Base-by-base conservation (phyloP, 2,113 vertebrate genomes). In the Oryzias curvinotus region DNA sequence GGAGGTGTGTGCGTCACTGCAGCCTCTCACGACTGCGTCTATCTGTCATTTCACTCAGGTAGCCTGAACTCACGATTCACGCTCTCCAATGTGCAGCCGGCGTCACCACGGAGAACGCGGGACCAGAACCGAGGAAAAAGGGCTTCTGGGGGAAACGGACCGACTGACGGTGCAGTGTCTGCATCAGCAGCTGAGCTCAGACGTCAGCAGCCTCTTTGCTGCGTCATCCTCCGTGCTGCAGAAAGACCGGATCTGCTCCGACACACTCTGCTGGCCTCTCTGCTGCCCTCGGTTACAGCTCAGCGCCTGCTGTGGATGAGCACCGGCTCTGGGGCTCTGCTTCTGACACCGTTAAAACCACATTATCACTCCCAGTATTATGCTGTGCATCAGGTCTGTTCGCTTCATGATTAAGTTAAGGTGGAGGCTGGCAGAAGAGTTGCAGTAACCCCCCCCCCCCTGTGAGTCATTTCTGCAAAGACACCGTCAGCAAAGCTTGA, bases 1-100 rank as follows among this genome's bases (percentile, higher is more conserved):
- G 65, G 63, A 49, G 15, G n/a, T 2, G 28, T 53, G 66, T 80
- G 84, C 78, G 61, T 85, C 84, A 85, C 64, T 65, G 46, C 62
- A 55, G 47, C 51, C 57, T 48, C 44, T 46, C 48, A 53, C 47
- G n/a, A 51, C 36, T 23, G 14, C 53, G 64, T 54, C 46, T 14
- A 14, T 30, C 41, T 56, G 13, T 61, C 54, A 71, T 23, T 19
- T 36, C 49, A 36, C 56, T 52, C 52, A 19, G 21, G 26, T 59
- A 55, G 50, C 62, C 42, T 70, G 67, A 58, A 54, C 52, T 42
- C 47, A 47, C 61, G 80, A 81, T 75, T 83, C 82, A 76, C 26
- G n/a, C 48, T 25, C 62, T 64, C 21, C 0, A 1, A 57, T 67
- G 57, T 25, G 15, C 15, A 52, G 30, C 59, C 58, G n/a, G 52